phyloP scores from a whole-genome alignment of 2,888 invertebrate genomes.

The Dryococelus australis region DNA sequence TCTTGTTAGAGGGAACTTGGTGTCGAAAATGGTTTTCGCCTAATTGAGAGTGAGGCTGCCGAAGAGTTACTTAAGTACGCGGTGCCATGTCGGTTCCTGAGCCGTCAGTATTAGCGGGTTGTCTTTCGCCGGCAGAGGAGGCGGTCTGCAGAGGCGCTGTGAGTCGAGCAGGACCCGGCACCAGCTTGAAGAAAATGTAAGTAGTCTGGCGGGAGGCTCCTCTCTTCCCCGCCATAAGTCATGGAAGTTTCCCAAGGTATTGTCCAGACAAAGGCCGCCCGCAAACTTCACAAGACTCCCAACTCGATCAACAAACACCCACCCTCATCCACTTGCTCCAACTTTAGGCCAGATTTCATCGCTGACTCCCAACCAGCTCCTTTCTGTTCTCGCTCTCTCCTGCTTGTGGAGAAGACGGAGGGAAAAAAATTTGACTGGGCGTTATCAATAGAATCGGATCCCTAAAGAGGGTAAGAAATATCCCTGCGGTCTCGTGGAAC shows the following conservation, averaged over 20 bases:
- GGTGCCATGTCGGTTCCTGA: no score
- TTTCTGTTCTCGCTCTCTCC: neutral
- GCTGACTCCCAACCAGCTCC: neutral
- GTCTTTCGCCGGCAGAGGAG: neutral
- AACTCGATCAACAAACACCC: neutral
- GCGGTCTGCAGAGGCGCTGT: neutral
- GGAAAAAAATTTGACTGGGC: neutral
- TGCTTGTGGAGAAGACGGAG: neutral
- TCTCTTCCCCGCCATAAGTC: constrained; percentile 4
- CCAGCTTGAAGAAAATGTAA: neutral
- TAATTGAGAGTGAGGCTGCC: no score
- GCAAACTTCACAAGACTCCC: neutral
- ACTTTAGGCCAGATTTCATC: constrained; percentile 1
- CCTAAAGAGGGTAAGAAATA: neutral
- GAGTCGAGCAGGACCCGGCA: neutral
- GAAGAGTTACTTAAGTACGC: no score
- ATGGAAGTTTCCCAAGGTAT: constrained; percentile 11
- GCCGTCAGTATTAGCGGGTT: neutral
- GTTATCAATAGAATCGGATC: neutral
- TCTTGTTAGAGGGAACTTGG: no score
- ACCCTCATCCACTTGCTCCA: neutral
- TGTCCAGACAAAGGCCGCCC: neutral
- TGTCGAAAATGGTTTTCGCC: no score
- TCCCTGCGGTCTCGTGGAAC: neutral
- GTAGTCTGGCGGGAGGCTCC: neutral